Evolutionary conservation across 1,140 invertebrate genomes (phyloP).

Genomic region (Drosophila serrata): DNA sequence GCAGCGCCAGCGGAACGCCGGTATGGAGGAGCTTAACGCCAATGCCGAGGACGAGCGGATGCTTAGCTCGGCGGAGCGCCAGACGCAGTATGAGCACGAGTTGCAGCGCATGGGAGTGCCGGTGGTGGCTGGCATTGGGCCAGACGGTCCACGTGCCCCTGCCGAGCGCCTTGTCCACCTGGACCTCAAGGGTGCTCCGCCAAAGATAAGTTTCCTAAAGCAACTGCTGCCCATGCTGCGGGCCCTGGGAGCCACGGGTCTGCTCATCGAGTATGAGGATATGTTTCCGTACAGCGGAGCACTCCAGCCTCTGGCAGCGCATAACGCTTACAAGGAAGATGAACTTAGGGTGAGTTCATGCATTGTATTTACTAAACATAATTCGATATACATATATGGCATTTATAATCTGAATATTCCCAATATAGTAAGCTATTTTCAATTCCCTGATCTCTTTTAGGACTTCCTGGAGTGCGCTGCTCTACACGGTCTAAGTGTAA

Average conservation of each 20-base stretch:
- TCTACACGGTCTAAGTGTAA: slow-evolving; percentile 89
- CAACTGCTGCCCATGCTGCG: slow-evolving; percentile 91
- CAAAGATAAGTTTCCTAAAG: slow-evolving; percentile 89
- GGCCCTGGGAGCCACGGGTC: slow-evolving; percentile 92
- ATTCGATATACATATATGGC: neutral
- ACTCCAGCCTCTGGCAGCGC: slow-evolving; percentile 89
- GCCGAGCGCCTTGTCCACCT: slow-evolving; percentile 90
- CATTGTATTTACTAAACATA: neutral
- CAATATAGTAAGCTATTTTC: no score
- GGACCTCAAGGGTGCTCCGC: slow-evolving; percentile 96
- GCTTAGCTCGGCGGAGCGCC: slow-evolving; percentile 75
- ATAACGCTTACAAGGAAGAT: slow-evolving; percentile 90
- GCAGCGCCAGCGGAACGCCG: slow-evolving; percentile 70
- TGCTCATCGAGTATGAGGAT: slow-evolving; percentile 98
- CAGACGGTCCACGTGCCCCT: slow-evolving; percentile 79
- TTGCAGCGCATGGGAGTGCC: slow-evolving; percentile 83
- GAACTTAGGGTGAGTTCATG: slow-evolving; percentile 65
- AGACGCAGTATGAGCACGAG: slow-evolving; percentile 81
- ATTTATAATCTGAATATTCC: neutral
- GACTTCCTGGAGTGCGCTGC: slow-evolving; percentile 86
- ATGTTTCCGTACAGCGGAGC: slow-evolving; percentile 96
- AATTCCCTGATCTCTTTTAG: slow-evolving; percentile 25
- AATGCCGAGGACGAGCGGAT: slow-evolving; percentile 77
- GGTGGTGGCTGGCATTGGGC: slow-evolving; percentile 75
- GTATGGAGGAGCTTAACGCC: slow-evolving; percentile 72